phyloP scores from a whole-genome alignment of 2,113 vertebrate genomes.

The Egretta garzetta region DNA sequence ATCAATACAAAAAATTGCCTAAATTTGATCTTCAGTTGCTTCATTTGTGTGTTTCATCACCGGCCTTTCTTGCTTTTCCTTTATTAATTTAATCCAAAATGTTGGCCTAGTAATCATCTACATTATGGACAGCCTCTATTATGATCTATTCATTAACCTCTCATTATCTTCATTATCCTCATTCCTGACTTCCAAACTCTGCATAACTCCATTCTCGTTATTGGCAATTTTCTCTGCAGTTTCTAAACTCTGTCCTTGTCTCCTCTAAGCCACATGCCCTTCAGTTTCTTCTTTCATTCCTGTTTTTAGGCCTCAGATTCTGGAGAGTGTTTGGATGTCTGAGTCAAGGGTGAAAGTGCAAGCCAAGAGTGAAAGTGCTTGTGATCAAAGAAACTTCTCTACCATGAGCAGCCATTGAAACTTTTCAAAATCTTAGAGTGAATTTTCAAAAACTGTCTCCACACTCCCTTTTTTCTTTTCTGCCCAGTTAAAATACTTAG shows the following conservation, averaged over 20 bases:
- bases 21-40: neutral
- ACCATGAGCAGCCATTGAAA: neutral
- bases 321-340: neutral
- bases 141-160: constrained; percentile 26
- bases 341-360: neutral
- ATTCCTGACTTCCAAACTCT: constrained; percentile 35
- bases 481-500: neutral
- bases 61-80: neutral
- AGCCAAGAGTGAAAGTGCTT: neutral
- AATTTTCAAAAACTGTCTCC: neutral
- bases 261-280: neutral
- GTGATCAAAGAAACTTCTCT: neutral
- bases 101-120: neutral
- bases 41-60: neutral
- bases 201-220: neutral
- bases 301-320: neutral
- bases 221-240: neutral
- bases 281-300: neutral
- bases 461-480: neutral
- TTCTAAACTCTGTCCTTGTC: constrained; percentile 16
- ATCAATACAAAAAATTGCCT: neutral
- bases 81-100: constrained; percentile 2
- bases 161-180: constrained; percentile 11
- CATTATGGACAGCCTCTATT: constrained; percentile 7
- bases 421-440: neutral